These are phyloP conservation scores for Ommatoiulus sabulosus DNA, from an alignment of 2,888 invertebrate genomes.

Conservation along the genomic window DNA sequence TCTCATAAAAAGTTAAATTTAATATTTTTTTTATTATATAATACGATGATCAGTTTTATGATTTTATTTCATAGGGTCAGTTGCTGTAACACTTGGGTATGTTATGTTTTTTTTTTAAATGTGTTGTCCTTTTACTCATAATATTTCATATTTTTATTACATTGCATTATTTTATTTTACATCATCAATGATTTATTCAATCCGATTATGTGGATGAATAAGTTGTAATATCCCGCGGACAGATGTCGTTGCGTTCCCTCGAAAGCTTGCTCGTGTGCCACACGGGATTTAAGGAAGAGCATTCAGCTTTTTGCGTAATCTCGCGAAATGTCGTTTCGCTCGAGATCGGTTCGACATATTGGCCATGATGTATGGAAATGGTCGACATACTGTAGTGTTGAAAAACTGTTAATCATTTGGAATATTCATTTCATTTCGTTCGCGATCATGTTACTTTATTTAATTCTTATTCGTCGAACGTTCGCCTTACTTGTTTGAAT, in stretches of 20 bases:
- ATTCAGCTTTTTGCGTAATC: constrained; percentile 11
- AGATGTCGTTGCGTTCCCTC: background rate
- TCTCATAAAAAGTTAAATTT: too few relatives aligned
- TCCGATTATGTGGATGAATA: background rate
- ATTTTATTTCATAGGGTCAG: too few relatives aligned
- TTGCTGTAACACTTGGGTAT: too few relatives aligned
- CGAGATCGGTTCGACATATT: constrained; percentile 48
- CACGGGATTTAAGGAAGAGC: background rate
- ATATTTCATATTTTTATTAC: too few relatives aligned
- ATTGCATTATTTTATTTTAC: too few relatives aligned
- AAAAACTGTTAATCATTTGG: constrained; percentile 45
- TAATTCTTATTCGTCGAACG: constrained; percentile 6
- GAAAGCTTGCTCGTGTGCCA: background rate
- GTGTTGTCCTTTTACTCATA: too few relatives aligned
- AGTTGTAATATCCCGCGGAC: background rate
- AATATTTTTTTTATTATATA: too few relatives aligned
- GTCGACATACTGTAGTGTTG: constrained; percentile 48
- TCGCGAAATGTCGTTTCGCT: background rate
- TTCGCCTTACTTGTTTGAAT: constrained; percentile 15
- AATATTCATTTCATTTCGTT: constrained; percentile 11
- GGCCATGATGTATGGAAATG: constrained; percentile 47
- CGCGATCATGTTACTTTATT: background rate
- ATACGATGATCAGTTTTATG: too few relatives aligned
- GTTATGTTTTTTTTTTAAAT: too few relatives aligned
- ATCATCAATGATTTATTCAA: too few relatives aligned